phyloP scores from a whole-genome alignment of 2,113 vertebrate species.

The Poicephalus gulielmi region DNA sequence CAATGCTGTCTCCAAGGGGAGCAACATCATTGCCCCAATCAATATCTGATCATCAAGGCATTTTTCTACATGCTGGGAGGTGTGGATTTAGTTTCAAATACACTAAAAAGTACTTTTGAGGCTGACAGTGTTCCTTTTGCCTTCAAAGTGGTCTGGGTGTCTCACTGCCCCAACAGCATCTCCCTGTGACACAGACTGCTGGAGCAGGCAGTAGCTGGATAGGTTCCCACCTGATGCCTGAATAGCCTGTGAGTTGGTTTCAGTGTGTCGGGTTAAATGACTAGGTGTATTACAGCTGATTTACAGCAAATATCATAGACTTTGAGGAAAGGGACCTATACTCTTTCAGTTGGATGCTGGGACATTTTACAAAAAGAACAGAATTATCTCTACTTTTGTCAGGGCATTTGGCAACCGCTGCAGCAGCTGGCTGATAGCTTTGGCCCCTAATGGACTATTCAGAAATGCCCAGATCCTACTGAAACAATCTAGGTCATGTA shows the following conservation, averaged over 20 bases:
- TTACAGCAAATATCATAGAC: background rate
- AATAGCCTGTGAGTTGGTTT: background rate
- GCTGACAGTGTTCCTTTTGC: background rate
- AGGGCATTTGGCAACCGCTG: background rate
- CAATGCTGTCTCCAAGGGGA: background rate
- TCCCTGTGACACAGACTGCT: background rate
- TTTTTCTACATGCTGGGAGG: background rate
- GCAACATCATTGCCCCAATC: background rate
- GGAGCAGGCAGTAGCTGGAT: background rate
- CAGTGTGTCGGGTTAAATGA: background rate
- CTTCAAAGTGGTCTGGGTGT: background rate
- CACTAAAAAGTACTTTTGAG: background rate
- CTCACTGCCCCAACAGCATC: rapidly evolving
- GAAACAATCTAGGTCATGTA: background rate
- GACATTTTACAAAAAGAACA: background rate
- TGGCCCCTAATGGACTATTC: background rate
- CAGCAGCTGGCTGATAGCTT: background rate
- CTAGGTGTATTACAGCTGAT: background rate
- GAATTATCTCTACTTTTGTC: background rate
- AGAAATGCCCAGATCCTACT: background rate
- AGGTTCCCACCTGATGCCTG: rapidly evolving
- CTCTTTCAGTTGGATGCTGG: background rate
- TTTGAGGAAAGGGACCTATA: background rate
- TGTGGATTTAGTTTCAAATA: background rate
- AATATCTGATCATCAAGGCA: background rate